phyloP scores from a whole-genome alignment of 2,113 vertebrate species.

The Cnemophilus loriae region DNA sequence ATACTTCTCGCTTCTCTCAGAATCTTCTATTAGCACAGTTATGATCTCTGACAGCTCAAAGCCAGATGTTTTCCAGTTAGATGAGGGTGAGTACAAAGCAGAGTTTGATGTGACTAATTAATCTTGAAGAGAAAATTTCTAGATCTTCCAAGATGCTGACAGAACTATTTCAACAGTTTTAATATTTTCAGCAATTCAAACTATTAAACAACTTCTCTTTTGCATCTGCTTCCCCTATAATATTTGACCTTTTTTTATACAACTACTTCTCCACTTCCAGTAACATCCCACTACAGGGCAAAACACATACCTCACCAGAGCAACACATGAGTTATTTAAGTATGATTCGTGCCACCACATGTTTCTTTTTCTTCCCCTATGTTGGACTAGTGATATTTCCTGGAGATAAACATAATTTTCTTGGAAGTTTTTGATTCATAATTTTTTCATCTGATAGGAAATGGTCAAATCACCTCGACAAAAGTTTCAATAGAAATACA shows the following conservation, averaged over 20 bases:
- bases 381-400: neutral
- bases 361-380: neutral
- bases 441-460: neutral
- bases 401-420: neutral
- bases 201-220: neutral
- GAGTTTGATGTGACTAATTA: slow-evolving; percentile 55
- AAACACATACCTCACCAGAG: neutral
- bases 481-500: neutral
- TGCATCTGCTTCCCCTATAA: neutral
- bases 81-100: slow-evolving; percentile 16
- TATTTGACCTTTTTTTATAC: neutral
- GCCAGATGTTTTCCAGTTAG: slow-evolving; percentile 65
- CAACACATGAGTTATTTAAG: neutral
- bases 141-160: neutral
- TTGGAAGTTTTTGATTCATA: neutral
- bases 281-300: neutral
- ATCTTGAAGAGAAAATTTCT: slow-evolving; percentile 34
- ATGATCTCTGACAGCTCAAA: slow-evolving; percentile 38
- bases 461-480: neutral
- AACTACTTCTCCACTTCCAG: neutral
- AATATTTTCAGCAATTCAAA: neutral
- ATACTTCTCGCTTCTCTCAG: slow-evolving; percentile 16
- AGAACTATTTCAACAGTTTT: neutral
- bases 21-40: slow-evolving; percentile 37
- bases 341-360: neutral